Evolutionary conservation across 2,797 vertebrate genomes (phyloP), one percentile per base, ranked within the genome.

Genomic region (Notolepis coatsorum): DNA sequence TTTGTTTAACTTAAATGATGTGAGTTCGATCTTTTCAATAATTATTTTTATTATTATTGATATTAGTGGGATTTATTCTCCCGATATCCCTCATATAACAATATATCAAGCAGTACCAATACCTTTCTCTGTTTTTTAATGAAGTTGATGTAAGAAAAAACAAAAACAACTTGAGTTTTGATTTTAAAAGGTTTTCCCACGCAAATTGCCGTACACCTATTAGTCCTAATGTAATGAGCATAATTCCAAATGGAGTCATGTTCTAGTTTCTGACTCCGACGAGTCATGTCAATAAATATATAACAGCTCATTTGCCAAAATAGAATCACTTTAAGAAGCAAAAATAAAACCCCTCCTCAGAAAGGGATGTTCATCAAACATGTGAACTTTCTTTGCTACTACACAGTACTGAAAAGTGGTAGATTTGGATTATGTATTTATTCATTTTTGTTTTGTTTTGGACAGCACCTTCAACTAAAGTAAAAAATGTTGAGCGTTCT

Each of bases 361-460:
- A 84, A 90, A 80, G 71, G 88, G 73, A 88, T 81, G 87, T 92
- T 96, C 91, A 95, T 96, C 95, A 95, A 92, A 96, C 70, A 92
- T 95, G 94, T 87, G 90, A 93, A 86, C 88, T 8, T 88, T 88
- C 81, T 76, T 71, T 59, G 0, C 5, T 75, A 71, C 78, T 46
- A 61, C 61, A 73, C 68, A 59, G 65, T 64, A 73, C 87, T 73
- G 6, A 38, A 37, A 37, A 37, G 35, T 37, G 13, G 28, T n/a
- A 30, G 49, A 71, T 87, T 90, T 55, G 41, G 28, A 27, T 27
- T 7, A 7, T 10, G 15, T 54, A 68, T 71, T 84, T 83, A 78
- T 70, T 75, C 82, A 0, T 0, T 51, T 37, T 12, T 60, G 45
- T 52, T 3, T 51, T 59, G 17, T 45, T 31, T 12, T 49, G 68